Evolutionary conservation across 2,797 vertebrate genomes (phyloP).

Genomic region (Coilia nasus): DNA sequence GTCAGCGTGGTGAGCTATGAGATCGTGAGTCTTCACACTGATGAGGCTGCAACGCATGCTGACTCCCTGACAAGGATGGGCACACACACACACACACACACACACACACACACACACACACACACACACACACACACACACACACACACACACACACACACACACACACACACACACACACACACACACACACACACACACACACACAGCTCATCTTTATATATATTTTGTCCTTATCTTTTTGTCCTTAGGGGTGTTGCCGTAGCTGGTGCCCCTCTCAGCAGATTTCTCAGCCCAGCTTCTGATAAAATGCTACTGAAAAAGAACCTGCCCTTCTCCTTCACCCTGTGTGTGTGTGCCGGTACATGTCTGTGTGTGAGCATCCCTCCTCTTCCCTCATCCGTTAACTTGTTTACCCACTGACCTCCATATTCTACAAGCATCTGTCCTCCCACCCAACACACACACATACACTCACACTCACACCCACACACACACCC

Average conservation of each 20-base stretch:
- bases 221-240: conserved; percentile 10
- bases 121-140: background rate
- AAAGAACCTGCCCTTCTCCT: conserved; percentile 13
- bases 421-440: conserved; percentile 28
- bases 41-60: background rate
- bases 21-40: background rate
- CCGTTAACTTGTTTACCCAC: conserved; percentile 43
- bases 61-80: background rate
- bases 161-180: too few species aligned
- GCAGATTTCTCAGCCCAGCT: conserved; percentile 15
- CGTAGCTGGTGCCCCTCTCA: conserved; percentile 12
- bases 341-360: background rate
- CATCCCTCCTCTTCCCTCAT: background rate
- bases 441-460: conserved; percentile 25
- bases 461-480: too few species aligned
- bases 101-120: conserved; percentile 21
- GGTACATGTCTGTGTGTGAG: background rate
- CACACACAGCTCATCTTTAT: background rate
- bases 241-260: background rate
- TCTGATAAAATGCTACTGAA: conserved; percentile 8
- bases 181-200: background rate
- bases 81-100: conserved; percentile 2
- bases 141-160: too few species aligned
- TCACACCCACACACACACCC: too few species aligned
- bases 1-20: background rate